Evolutionary conservation across 2,888 invertebrate genomes (phyloP).

Genomic region (Synergus japonicus): DNA sequence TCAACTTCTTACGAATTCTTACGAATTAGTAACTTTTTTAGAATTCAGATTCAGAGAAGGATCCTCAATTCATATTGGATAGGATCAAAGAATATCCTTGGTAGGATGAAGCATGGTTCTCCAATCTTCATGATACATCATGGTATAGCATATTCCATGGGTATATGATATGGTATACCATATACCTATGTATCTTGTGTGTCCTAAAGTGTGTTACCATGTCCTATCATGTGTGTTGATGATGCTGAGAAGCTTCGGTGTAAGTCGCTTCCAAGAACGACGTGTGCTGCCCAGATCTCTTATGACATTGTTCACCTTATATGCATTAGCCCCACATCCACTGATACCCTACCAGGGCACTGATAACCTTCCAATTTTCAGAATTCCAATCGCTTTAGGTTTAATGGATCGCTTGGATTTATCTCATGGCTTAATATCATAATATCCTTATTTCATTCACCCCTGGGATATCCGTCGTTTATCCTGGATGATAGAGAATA

Average conservation of each 20-base stretch:
- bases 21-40: too few species aligned
- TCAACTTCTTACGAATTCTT: too few species aligned
- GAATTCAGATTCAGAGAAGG: too few species aligned
- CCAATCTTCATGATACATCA: neutral
- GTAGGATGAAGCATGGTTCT: conserved; percentile 36
- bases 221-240: conserved; percentile 54
- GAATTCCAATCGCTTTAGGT: conserved; percentile 4
- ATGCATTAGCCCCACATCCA: neutral
- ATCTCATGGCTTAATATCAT: conserved; percentile 13
- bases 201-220: conserved; percentile 45
- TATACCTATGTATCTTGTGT: conserved; percentile 6
- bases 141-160: neutral
- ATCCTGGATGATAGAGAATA: neutral
- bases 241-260: conserved; percentile 48
- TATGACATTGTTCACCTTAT: conserved; percentile 16
- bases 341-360: neutral
- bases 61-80: too few species aligned
- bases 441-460: conserved; percentile 5
- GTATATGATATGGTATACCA: neutral
- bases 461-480: conserved; percentile 16
- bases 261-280: conserved; percentile 58
- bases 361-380: conserved; percentile 30
- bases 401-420: neutral
- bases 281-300: conserved; percentile 44
- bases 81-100: too few species aligned